Evolutionary conservation across 2,113 vertebrate species (phyloP), one percentile per base, ranked within the genome.

Genomic region (Eubucco bourcierii): DNA sequence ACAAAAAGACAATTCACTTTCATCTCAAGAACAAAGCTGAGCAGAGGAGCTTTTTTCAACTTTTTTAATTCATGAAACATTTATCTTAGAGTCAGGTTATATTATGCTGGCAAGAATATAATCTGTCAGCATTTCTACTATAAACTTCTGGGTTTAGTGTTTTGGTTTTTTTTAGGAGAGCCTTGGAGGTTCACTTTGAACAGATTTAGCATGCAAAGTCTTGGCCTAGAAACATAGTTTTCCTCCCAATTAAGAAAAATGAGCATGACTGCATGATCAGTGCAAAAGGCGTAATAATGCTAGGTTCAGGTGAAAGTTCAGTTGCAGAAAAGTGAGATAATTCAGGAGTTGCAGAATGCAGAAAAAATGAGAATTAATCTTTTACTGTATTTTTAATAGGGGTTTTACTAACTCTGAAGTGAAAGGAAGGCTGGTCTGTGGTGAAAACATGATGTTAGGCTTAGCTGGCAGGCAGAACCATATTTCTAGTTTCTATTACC

Each of bases 41-140:
- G 80, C 87, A 95, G 94, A 94, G 93, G 95, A 71, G 82, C 73
- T 97, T 94, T 97, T 97, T 96, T 93, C 90, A 97, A 96, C 87
- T 96, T 97, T 87, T 95, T 96, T 87, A 97, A 97, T 98, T 98
- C 97, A 97, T 98, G 95, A 98, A 98, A 98, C 96, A 98, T 98
- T 98, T 97, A 97, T 97, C 91, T 96, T 93, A 41, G 9, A 97
- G 96, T 97, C 95, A 96, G 94, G 94, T 97, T 97, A 91, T 95
- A 95, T 97, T 97, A 97, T 41, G 91, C 93, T 85, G 85, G 81
- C 92, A 91, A 67, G 95, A 97, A 97, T 95, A 94, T 95, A 84
- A 87, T 82, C 94, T 74, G 88, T 97, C 97, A 97, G 96, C 97
- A 95, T 94, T 98, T 97, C 91, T 92, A 84, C 95, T 96, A 61